Base-by-base conservation (phyloP, 2,888 invertebrate genomes). In the Clanis bilineata region DNA sequence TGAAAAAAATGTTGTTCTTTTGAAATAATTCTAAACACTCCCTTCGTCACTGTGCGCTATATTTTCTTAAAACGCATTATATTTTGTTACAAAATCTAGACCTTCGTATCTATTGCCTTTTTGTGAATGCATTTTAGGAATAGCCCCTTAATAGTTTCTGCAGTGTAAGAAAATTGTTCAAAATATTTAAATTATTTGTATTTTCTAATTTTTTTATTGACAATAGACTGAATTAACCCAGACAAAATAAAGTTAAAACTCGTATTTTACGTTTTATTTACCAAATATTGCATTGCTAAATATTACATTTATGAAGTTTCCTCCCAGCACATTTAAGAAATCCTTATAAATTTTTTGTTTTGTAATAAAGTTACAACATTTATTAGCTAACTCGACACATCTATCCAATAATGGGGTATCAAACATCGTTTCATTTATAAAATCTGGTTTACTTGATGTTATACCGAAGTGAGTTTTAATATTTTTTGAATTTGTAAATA, bases 401-500 rank as follows among this genome's bases (percentile, higher is more conserved):
- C 22, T 43, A 18, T 43, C 21, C 3, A 43, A 21, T 10, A 28
- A 55, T 12, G 28, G 15, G 4, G 47, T 58, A 10, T 71, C 69
- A 41, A 70, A 67, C 45, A 74, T 62, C 18, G 64, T 62, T 65
- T 74, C 68, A 58, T 73, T 68, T 32, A 69, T 47, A 22, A 41
- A 3, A 25, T 47, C 25, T 58, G 38, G 41, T 66, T 57, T n/a
- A 56, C 61, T 39, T 45, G 25, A 22, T 45, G 59, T 9, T 56
- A 32, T 10, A 57, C 57, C 61, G 3, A 64, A 43, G 45, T 62
- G 51, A 9, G 22, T n/a, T 25, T 47, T 59, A 36, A 62, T 56
- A 5, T 56, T 45, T 23, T 58, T 60, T 12, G 58, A 39, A 39
- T 43, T 25, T 23, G 60, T 56, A 21, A 64, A 56, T 44, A 69